Base-by-base conservation (phyloP, 2,888 invertebrate genomes). In the Mythimna albipuncta region DNA sequence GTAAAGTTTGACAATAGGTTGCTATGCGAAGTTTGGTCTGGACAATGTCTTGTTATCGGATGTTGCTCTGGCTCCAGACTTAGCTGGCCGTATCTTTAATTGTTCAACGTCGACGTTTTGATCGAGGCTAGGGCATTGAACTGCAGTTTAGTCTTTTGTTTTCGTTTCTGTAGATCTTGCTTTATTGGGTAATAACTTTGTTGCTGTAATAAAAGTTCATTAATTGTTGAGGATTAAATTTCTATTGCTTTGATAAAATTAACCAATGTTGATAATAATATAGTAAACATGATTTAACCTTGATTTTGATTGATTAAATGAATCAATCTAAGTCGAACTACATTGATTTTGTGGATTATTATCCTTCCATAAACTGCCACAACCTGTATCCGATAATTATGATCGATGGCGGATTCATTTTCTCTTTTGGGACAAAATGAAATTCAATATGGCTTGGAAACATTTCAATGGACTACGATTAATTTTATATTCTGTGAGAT, bases 341-440 rank as follows among this genome's bases (percentile, higher is more conserved):
- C 72, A 74, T 81, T 75, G 82, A 80, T 82, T 81, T 77, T 71
- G 74, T 71, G 75, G 79, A 77, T 83, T 81, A 85, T 83, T 85
- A 79, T 79, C 73, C 67, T 76, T 72, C 47, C 61, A 81, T 55
- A 82, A 77, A 52, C 78, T 73, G 76, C 72, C 75, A 72, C 70
- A 77, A 59, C 70, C 75, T 77, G 77, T 79, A 80, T 80, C 81
- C 75, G 79, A 75, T 82, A 79, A 75, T 77, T 79, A 78, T 87
- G 88, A 88, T 87, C 77, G 89, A 88, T 87, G 81, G 58, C 59
- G 44, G 69, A 79, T 79, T 52, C 71, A 64, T 72, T 66, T 64
- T 80, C 66, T 75, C 67, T 76, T 76, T 75, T 63, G 62, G 72
- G 72, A 72, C 58, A 44, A 69, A 80, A 83, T 82, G 74, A 69